Percentiles rank a stretch among this genome's conserved stretches.
phyloP scores from a whole-genome alignment of 2,797 vertebrate species.

The Martes flavigula region DNA sequence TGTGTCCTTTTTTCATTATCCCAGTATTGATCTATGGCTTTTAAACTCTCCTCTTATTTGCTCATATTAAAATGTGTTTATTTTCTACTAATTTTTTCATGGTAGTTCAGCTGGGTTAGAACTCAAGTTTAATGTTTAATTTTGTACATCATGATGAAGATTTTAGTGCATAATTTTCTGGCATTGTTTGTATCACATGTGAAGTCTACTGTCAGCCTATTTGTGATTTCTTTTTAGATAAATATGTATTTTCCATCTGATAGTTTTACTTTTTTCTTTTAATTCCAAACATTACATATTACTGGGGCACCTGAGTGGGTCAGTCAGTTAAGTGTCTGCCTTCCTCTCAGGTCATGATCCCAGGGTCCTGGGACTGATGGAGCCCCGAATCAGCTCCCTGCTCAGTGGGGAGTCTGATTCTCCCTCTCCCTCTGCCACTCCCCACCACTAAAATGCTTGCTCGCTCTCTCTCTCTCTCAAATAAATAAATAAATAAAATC shows the following conservation, averaged over 20 bases:
- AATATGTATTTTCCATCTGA: background rate
- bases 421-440: too few species aligned
- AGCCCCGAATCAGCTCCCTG: background rate
- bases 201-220: background rate
- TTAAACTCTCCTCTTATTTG: background rate
- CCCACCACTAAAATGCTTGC: background rate
- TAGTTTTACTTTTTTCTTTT: background rate
- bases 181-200: background rate
- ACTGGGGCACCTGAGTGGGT: background rate
- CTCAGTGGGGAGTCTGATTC: too few species aligned
- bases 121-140: background rate
- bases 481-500: background rate
- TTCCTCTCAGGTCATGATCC: background rate
- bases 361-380: background rate
- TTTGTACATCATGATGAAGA: background rate
- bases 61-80: background rate
- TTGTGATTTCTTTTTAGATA: background rate
- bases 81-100: background rate
- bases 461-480: too few species aligned
- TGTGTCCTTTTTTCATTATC: background rate
- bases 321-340: background rate
- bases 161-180: background rate
- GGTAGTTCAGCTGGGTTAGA: background rate
- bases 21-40: background rate
- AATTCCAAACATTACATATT: background rate